Conservation (phyloP, 2,113 vertebrate genomes). For the Platichthys stellatus region DNA sequence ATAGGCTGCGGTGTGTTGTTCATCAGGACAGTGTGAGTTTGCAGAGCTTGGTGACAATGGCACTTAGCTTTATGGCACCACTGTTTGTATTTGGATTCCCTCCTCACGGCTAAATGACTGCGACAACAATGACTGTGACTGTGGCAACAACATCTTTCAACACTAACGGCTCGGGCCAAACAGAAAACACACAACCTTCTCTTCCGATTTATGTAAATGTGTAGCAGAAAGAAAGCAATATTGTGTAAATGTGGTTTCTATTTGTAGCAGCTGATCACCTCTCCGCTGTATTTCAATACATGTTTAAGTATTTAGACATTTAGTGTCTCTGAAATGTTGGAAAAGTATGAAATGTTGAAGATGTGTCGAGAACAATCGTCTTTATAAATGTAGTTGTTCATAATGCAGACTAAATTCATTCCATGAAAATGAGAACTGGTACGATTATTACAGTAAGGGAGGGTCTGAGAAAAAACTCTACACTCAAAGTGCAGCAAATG, state of each 20-base stretch:
- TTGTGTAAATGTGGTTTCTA: not conserved
- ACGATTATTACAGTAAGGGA: too few relatives aligned
- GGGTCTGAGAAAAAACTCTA: not conserved
- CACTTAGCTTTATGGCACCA: conserved; percentile 65
- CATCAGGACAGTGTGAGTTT: conserved; percentile 69
- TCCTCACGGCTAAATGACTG: conserved; percentile 64
- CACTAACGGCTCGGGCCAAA: conserved; percentile 22
- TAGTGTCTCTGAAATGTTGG: too few relatives aligned
- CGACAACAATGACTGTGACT: conserved; percentile 54
- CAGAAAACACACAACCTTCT: not conserved
- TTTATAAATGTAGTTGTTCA: too few relatives aligned
- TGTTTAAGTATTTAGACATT: too few relatives aligned
- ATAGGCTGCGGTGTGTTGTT: conserved; percentile 28
- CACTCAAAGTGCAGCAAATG: not conserved
- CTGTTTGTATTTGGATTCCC: conserved; percentile 75
- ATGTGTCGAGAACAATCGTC: too few relatives aligned
- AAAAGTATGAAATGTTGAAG: too few relatives aligned
- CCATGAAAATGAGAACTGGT: not conserved
- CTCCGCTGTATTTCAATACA: too few relatives aligned
- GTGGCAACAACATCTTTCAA: conserved; percentile 26
- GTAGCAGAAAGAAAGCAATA: not conserved
- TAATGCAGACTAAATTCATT: not conserved
- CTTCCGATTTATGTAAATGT: not conserved
- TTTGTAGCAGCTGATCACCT: not conserved
- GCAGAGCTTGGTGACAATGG: conserved; percentile 68